Base-by-base conservation (phyloP, 2,888 invertebrate species). In the Agrochola lota region DNA sequence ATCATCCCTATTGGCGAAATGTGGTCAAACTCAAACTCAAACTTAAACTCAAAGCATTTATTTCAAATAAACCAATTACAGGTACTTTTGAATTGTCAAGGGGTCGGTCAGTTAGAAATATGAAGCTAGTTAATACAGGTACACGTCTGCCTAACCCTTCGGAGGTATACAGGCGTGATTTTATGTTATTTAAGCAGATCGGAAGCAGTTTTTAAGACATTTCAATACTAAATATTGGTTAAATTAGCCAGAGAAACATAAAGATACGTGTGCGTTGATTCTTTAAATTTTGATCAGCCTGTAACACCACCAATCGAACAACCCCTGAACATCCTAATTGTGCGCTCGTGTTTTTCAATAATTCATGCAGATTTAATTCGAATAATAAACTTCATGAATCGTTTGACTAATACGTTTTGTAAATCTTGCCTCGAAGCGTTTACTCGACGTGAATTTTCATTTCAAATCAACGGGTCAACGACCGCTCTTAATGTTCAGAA, bases 381-480 rank as follows among this genome's bases (percentile, higher is more conserved):
- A 81, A 73, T 71, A 75, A 81, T 85, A 83, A 71, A 76, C 59
- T 75, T 76, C 5, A 67, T 63, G 43, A 69, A 71, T 63, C 72
- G 55, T 85, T 75, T 64, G 72, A 76, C 72, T 73, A 80, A 80
- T 75, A 75, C 46, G 43, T 67, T 76, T 70, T 26, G 55, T 26
- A 73, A 85, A 85, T 83, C 55, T 76, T 63, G 49, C 23, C 55
- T 71, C 62, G 17, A 23, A 68, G 40, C 71, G 57, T 52, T 76
- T 52, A 70, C 71, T 69, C 40, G 60, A 15, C 17, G 17, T 64
- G 64, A 71, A 70, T 78, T 76, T 83, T 72, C 66, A 73, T 70
- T 74, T 64, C 12, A 72, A 72, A 77, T 46, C 63, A 68, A 66
- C 72, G 63, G 73, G 84, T 86, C 80, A 80, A 84, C 68, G 78